Conservation (phyloP, 2,888 invertebrate genomes). For the Galeruca laticollis region DNA sequence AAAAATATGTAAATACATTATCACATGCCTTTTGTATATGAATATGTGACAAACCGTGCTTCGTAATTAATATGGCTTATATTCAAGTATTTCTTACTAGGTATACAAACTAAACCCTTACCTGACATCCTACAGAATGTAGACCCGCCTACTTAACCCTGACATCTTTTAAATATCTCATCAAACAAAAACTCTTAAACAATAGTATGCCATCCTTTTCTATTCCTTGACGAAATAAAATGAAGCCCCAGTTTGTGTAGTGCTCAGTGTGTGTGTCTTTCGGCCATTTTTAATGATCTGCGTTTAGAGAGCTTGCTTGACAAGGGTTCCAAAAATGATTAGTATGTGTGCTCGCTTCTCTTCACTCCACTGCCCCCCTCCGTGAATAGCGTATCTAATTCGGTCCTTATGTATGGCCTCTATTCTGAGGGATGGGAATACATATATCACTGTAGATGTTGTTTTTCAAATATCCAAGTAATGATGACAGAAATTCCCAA, state of each 20-base stretch:
- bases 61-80: too few relatives aligned
- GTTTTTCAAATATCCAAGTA: not conserved
- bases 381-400: constrained; percentile 32
- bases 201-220: constrained; percentile 17
- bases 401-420: constrained; percentile 32
- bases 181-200: constrained; percentile 14
- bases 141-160: constrained; percentile 10
- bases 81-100: not conserved
- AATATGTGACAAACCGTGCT: too few relatives aligned
- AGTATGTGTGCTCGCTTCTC: constrained; percentile 54
- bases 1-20: too few relatives aligned
- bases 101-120: not conserved
- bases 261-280: constrained; percentile 27
- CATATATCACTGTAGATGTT: too few relatives aligned
- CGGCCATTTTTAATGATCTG: constrained; percentile 60
- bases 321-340: constrained; percentile 61
- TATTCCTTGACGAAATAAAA: constrained; percentile 41
- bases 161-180: not conserved
- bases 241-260: constrained; percentile 37
- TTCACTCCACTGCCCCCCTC: constrained; percentile 31
- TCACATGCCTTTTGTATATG: too few relatives aligned
- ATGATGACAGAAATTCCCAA: not conserved
- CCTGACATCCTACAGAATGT: not conserved
- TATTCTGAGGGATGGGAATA: constrained; percentile 43
- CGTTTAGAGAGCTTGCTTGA: constrained; percentile 59